Conservation (phyloP, 1,140 invertebrate genomes). For the Drosophila fuyamai region DNA sequence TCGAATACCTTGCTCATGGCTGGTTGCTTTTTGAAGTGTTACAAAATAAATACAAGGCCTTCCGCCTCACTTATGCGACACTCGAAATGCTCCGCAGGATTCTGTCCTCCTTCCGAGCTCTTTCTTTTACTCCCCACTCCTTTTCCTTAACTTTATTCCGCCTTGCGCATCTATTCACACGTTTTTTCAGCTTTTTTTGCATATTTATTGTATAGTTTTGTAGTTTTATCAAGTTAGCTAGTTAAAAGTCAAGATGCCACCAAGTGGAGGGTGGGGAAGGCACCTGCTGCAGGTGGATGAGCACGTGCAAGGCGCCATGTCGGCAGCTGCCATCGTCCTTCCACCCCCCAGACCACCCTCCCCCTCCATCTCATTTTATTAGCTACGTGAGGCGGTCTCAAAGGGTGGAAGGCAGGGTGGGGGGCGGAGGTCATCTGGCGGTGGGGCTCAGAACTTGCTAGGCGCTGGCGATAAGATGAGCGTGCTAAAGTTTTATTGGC, state of each 20-base stretch:
- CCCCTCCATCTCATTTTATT: slow-evolving; percentile 61
- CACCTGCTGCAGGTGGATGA: slow-evolving; percentile 51
- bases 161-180: slow-evolving; percentile 11
- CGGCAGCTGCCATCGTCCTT: slow-evolving; percentile 55
- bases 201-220: slow-evolving; percentile 83
- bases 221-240: slow-evolving; percentile 82
- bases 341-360: slow-evolving; percentile 30
- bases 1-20: not conserved
- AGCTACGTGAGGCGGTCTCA: slow-evolving; percentile 66
- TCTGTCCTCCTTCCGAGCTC: slow-evolving; percentile 6
- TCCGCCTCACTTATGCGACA: slow-evolving; percentile 41
- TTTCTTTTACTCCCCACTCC: not conserved
- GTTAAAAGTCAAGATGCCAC: slow-evolving; percentile 80
- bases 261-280: slow-evolving; percentile 32
- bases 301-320: slow-evolving; percentile 69
- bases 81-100: slow-evolving; percentile 17
- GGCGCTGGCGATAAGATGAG: slow-evolving; percentile 77
- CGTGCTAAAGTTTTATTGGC: slow-evolving; percentile 82
- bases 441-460: slow-evolving; percentile 52
- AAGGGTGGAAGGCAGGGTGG: slow-evolving; percentile 5
- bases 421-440: slow-evolving; percentile 26
- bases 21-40: not conserved
- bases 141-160: slow-evolving; percentile 5
- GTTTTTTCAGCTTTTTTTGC: slow-evolving; percentile 44
- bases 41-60: slow-evolving; percentile 3